Evolutionary conservation across 2,113 vertebrate genomes (phyloP).

Genomic region (Tachuris rubrigastra): DNA sequence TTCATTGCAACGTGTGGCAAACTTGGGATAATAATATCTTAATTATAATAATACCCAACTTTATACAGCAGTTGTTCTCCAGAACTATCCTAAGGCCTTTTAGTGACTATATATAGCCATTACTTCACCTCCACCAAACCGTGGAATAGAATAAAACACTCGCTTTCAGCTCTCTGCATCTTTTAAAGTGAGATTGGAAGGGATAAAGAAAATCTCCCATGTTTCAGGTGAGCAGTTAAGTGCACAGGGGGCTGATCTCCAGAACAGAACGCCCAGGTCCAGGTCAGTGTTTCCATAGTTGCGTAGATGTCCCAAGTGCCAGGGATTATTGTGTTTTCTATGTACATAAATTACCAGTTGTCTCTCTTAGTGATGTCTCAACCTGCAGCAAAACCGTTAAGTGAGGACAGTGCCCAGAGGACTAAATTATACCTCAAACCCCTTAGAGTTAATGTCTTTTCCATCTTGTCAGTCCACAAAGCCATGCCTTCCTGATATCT

Average conservation of each 20-base stretch:
- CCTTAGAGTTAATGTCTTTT: not conserved
- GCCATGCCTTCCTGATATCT: not conserved
- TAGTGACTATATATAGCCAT: slow-evolving; percentile 71
- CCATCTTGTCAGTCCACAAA: not conserved
- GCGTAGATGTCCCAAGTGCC: not conserved
- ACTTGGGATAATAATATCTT: slow-evolving; percentile 71
- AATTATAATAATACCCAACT: slow-evolving; percentile 72
- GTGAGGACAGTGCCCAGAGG: not conserved
- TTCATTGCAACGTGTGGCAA: slow-evolving; percentile 66
- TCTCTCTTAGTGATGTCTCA: not conserved
- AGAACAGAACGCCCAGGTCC: not conserved
- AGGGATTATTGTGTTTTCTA: not conserved
- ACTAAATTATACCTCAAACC: not conserved
- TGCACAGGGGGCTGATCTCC: slow-evolving; percentile 14
- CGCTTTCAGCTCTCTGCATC: slow-evolving; percentile 38
- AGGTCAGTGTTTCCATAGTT: not conserved
- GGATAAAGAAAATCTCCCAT: slow-evolving; percentile 23
- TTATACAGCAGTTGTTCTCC: slow-evolving; percentile 61
- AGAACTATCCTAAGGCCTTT: slow-evolving; percentile 64
- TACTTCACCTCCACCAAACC: slow-evolving; percentile 47
- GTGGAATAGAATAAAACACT: slow-evolving; percentile 38
- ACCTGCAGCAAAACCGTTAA: not conserved
- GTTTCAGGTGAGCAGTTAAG: slow-evolving; percentile 34
- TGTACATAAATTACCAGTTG: not conserved
- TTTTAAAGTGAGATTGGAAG: slow-evolving; percentile 23